Evolutionary conservation across 2,113 vertebrate genomes (phyloP), one percentile per base, ranked within the genome.

Genomic region (Coptodon rendalli): DNA sequence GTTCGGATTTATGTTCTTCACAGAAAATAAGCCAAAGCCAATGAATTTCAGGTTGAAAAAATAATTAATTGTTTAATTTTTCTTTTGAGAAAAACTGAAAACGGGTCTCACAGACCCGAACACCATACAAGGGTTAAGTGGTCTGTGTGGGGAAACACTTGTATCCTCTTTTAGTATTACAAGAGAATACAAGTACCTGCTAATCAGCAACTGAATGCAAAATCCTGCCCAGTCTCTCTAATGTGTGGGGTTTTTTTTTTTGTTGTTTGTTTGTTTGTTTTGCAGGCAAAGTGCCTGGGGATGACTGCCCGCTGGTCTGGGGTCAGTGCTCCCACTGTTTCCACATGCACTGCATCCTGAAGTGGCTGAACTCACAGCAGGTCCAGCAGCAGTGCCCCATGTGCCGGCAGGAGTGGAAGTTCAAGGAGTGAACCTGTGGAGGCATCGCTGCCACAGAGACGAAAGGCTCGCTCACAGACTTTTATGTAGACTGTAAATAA

Each of bases 311-410:
- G 0, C 94, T 99, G 95, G 98, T 99, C 71, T 99, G 98, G 98
- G 98, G 98, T 11, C 98, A 99, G 96, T 99, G 98, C 84, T 99
- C 98, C 1, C 98, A 99, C 94, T 99, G 98, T 89, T 99, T 99
- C 96, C 98, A 99, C 90, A 99, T 99, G 98, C 98, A 99, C 93
- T 99, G 98, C 94, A 99, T 99, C 96, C 96, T 99, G 92, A 99
- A 99, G 92, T 99, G 98, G 98, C 97, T 99, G 31, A 98, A 99
- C 93, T 98, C 98, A 0, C 98, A 99, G 97, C 98, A 99, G 92
- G 97, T 98, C 34, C 98, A 99, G 96, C 98, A 99, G 94, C 98
- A 98, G 95, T 99, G 98, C 48, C 98, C 98, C 71, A 99, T 99
- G 98, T 99, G 98, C 91, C 97, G 98, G 7, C 98, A 99, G 94